Evolutionary conservation across 2,888 invertebrate genomes (phyloP).

Genomic region (Drosophila multiciliata): DNA sequence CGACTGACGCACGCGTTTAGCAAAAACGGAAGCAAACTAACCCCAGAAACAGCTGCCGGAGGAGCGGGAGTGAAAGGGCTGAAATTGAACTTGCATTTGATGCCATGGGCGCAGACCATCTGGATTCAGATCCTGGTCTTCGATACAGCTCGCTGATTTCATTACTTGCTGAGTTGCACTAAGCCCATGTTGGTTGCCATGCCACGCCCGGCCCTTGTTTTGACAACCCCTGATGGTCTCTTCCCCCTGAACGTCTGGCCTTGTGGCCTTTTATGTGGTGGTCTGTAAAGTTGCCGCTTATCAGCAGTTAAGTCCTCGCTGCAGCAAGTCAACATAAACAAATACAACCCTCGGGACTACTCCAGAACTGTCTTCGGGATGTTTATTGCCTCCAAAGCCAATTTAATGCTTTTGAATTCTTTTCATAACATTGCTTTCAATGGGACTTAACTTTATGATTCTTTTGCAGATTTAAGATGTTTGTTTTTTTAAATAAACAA

Average conservation of each 20-base stretch:
- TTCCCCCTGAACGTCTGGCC: conserved; percentile 27
- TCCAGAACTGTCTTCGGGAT: conserved; percentile 35
- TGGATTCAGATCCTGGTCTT: conserved; percentile 36
- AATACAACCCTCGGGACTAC: conserved; percentile 60
- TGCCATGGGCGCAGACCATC: conserved; percentile 37
- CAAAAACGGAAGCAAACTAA: conserved; percentile 36
- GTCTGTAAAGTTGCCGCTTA: conserved; percentile 74
- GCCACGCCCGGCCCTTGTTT: conserved; percentile 47
- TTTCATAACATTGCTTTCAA: conserved; percentile 38
- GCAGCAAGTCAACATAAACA: conserved; percentile 74
- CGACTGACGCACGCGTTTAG: conserved; percentile 65
- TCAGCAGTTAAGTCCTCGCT: conserved; percentile 70
- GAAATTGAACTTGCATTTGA: conserved; percentile 8
- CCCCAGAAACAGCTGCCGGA: conserved; percentile 52
- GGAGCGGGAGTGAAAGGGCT: conserved; percentile 43
- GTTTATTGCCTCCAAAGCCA: conserved; percentile 59
- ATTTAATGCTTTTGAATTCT: conserved; percentile 23
- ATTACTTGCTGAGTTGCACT: conserved; percentile 41
- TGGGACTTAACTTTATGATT: conserved; percentile 31
- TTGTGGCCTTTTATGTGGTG: conserved; percentile 34
- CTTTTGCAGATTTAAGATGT: conserved; percentile 14
- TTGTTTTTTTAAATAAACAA: conserved; percentile 35
- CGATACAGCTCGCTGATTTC: conserved; percentile 42
- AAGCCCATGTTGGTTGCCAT: conserved; percentile 34
- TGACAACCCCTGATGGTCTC: conserved; percentile 43